phyloP scores from a whole-genome alignment of 2,797 vertebrate species.

The Dryobates pubescens region DNA sequence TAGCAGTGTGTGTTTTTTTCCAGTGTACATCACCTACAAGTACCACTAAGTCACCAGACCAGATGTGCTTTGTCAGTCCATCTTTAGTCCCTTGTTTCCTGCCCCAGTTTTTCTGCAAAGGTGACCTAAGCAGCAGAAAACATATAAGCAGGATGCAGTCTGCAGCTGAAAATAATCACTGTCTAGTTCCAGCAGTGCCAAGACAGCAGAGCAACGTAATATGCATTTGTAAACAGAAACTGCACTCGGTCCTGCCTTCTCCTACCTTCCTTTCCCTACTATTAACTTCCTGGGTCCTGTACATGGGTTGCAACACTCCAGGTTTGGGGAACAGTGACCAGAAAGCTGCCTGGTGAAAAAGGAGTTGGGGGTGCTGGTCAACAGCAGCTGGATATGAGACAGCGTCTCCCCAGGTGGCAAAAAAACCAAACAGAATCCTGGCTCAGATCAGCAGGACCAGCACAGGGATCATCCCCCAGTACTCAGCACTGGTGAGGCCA shows the following conservation, averaged over 20 bases:
- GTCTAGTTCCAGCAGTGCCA: neutral
- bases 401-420: too few species aligned
- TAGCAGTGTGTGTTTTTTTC: neutral
- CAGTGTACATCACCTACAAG: neutral
- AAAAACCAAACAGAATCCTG: too few species aligned
- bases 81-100: neutral
- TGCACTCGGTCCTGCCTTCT: neutral
- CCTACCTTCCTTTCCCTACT: too few species aligned
- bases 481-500: too few species aligned
- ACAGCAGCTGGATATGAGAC: too few species aligned
- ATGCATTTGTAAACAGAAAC: neutral
- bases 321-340: too few species aligned
- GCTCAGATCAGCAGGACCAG: too few species aligned
- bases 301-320: too few species aligned
- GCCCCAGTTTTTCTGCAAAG: constrained; percentile 2
- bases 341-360: too few species aligned
- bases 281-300: too few species aligned
- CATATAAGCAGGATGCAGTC: neutral
- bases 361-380: too few species aligned
- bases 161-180: neutral
- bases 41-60: neutral
- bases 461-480: too few species aligned
- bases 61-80: neutral
- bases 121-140: constrained; percentile 16
- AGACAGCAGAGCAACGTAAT: neutral